Conservation (phyloP, 2,113 vertebrate genomes). For the Dolichallabes microphthalmus region DNA sequence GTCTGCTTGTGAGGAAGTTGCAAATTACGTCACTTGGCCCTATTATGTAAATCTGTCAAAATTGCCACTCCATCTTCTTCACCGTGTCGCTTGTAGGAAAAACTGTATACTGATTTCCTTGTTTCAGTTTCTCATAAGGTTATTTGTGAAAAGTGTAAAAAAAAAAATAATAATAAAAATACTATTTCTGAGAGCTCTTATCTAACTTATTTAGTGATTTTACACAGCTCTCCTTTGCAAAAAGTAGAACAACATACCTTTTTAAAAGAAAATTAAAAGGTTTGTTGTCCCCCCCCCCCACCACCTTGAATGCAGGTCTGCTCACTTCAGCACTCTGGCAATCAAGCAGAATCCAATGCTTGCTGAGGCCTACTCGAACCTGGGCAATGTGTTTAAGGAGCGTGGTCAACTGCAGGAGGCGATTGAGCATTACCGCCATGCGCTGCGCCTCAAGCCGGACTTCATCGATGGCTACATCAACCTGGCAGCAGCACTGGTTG, state of each 20-base stretch:
- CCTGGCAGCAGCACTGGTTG: conserved; percentile 93
- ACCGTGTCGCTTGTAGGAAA: background rate
- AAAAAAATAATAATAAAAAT: too few species aligned
- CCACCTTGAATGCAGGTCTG: conserved; percentile 78
- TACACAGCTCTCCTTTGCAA: too few species aligned
- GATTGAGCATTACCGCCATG: conserved; percentile 96
- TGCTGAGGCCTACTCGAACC: conserved; percentile 97
- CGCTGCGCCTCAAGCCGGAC: conserved; percentile 93
- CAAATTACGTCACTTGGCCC: background rate
- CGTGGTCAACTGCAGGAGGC: conserved; percentile 96
- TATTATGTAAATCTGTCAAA: background rate
- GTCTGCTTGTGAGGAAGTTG: background rate
- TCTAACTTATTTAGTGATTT: too few species aligned
- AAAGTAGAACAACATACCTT: background rate
- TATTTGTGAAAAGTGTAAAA: too few species aligned
- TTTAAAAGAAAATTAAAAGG: too few species aligned
- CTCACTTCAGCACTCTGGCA: conserved; percentile 98
- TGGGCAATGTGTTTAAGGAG: conserved; percentile 98
- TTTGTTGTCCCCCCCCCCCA: too few species aligned
- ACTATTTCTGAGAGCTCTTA: too few species aligned
- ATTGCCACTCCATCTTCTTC: background rate
- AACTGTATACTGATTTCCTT: too few species aligned
- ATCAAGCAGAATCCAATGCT: conserved; percentile 99
- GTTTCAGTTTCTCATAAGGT: too few species aligned
- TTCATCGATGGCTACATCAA: conserved; percentile 99